phyloP scores from a whole-genome alignment of 1,140 invertebrate genomes.

The Nasonia giraulti region DNA sequence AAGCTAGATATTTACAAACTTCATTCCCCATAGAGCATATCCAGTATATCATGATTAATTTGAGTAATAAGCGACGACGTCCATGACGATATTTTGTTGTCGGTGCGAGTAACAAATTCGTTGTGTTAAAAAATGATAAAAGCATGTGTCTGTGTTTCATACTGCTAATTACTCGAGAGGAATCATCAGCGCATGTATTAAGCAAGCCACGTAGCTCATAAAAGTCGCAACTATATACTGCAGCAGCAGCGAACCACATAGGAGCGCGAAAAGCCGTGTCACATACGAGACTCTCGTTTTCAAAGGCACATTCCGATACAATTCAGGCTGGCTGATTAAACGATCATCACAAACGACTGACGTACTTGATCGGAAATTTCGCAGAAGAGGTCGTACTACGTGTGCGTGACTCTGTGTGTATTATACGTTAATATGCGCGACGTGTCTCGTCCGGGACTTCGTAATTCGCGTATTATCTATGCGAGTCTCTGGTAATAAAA shows the following conservation, averaged over 20 bases:
- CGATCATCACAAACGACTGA: neutral
- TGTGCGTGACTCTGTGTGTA: neutral
- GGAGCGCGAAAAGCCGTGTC: neutral
- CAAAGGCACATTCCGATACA: constrained; percentile 46
- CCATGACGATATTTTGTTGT: too few species aligned
- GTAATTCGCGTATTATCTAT: neutral
- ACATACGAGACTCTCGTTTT: neutral
- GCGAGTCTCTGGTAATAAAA: neutral
- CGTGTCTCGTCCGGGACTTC: neutral
- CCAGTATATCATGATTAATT: too few species aligned
- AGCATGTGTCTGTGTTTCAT: neutral
- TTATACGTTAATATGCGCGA: neutral
- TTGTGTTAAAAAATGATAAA: constrained; percentile 42
- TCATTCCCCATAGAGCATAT: neutral
- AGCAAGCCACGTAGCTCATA: constrained; percentile 2
- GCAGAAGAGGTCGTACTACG: neutral
- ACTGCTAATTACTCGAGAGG: neutral
- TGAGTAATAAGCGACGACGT: too few species aligned
- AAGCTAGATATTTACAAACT: constrained; percentile 42
- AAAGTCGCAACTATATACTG: neutral
- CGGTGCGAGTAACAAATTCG: constrained; percentile 44
- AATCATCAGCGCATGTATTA: neutral
- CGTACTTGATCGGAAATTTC: neutral
- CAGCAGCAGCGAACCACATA: neutral
- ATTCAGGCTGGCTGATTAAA: neutral